These are phyloP conservation scores for Nysson spinosus DNA, from an alignment of 2,888 invertebrate genomes.

Conservation along the genomic window DNA sequence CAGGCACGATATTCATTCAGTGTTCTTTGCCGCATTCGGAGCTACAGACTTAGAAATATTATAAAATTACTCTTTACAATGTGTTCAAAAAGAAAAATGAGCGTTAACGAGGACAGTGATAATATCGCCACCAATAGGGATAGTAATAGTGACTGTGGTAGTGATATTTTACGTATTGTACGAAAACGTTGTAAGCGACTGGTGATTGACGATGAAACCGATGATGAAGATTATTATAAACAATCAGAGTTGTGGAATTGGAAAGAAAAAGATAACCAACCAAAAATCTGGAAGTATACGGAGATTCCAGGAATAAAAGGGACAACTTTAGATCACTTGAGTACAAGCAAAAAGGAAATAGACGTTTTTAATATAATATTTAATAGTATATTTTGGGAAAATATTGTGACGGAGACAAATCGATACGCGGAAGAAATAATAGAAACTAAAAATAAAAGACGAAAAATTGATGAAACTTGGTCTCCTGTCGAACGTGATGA, in stretches of 20 bases:
- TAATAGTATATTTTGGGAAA: conserved; percentile 37
- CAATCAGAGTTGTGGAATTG: conserved; percentile 20
- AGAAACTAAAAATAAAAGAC: conserved; percentile 26
- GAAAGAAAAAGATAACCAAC: conserved; percentile 14
- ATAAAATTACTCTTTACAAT: conserved; percentile 16
- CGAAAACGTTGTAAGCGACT: conserved; percentile 14
- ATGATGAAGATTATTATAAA: conserved; percentile 23
- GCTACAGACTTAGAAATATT: conserved; percentile 9
- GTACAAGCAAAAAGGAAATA: conserved; percentile 19
- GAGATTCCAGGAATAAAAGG: conserved; percentile 31
- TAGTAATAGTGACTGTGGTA: conserved; percentile 23
- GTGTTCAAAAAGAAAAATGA: conserved; percentile 17
- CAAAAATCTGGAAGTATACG: conserved; percentile 33
- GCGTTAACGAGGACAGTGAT: conserved; percentile 18
- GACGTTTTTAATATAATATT: conserved; percentile 34
- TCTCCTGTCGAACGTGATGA: conserved; percentile 36
- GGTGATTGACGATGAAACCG: conserved; percentile 14
- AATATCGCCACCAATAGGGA: conserved; percentile 16
- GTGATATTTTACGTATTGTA: conserved; percentile 17
- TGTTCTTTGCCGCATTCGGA: conserved; percentile 4
- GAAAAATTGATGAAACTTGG: conserved; percentile 40
- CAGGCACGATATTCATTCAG: not conserved
- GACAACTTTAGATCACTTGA: conserved; percentile 25
- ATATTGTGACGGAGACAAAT: conserved; percentile 34
- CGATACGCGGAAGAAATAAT: conserved; percentile 32